Evolutionary conservation across 2,888 invertebrate species (phyloP).

Genomic region (Apantesis nais): DNA sequence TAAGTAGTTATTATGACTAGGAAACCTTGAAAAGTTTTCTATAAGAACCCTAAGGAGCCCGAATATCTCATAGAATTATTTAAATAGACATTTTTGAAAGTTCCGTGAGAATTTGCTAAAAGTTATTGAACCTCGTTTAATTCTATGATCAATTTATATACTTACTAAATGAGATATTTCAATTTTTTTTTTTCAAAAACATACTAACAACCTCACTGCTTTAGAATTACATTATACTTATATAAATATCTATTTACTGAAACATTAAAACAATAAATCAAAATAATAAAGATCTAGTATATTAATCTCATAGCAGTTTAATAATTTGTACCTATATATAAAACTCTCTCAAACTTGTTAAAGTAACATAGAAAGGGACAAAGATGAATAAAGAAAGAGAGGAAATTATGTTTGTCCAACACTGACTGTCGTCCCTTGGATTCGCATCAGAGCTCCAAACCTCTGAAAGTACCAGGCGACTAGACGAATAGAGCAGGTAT

Average conservation of each 20-base stretch:
- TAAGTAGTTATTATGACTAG: background rate
- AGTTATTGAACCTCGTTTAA: background rate
- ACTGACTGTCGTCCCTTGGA: slow-evolving; percentile 29
- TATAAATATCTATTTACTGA: background rate
- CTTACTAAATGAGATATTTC: no score
- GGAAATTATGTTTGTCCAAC: slow-evolving; percentile 10
- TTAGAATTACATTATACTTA: no score
- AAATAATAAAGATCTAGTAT: no score
- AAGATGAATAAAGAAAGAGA: slow-evolving; percentile 4
- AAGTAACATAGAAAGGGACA: background rate
- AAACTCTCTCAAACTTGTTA: background rate
- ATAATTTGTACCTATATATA: background rate
- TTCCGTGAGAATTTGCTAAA: background rate
- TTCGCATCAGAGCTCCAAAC: slow-evolving; percentile 68
- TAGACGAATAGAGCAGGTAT: slow-evolving; percentile 58
- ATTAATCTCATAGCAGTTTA: background rate
- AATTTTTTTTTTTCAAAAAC: no score
- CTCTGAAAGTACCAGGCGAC: slow-evolving; percentile 75
- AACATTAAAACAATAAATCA: background rate
- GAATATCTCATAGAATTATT: background rate
- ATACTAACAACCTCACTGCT: no score
- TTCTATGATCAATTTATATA: background rate
- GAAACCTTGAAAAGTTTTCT: background rate
- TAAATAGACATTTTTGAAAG: background rate
- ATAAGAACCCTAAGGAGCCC: background rate